phyloP scores from a whole-genome alignment of 92 coral and sea anemone species.

The Bergia puertoricense region DNA sequence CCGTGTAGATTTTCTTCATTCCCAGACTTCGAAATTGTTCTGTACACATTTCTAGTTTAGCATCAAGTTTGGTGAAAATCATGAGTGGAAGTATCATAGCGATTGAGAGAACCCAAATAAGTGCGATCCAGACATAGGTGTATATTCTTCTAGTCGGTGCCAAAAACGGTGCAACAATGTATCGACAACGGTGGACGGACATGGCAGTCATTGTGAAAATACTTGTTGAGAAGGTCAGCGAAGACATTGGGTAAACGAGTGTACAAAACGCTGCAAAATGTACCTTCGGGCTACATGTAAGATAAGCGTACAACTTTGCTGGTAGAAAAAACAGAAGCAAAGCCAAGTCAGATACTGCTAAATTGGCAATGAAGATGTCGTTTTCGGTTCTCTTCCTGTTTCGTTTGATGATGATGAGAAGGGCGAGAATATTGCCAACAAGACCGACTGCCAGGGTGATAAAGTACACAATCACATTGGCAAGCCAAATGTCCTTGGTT shows the following conservation, averaged over 20 bases:
- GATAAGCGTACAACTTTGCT: constrained; percentile 62
- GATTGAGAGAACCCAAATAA: constrained; percentile 69
- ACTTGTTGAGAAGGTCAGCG: constrained; percentile 80
- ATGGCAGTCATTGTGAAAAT: constrained; percentile 81
- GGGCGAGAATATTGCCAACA: constrained; percentile 69
- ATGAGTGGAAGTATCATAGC: constrained; percentile 63
- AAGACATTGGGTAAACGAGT: constrained; percentile 65
- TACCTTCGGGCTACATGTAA: constrained; percentile 52
- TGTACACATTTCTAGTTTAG: constrained; percentile 39
- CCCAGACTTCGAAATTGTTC: constrained; percentile 67
- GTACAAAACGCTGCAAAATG: constrained; percentile 63
- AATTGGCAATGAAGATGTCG: constrained; percentile 81
- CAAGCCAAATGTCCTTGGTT: constrained; percentile 23
- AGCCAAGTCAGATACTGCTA: constrained; percentile 75
- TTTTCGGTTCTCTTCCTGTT: constrained; percentile 75
- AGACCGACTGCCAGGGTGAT: constrained; percentile 70
- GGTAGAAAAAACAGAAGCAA: constrained; percentile 74
- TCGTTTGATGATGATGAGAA: constrained; percentile 58
- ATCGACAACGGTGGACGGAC: constrained; percentile 85
- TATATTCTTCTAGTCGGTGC: constrained; percentile 61
- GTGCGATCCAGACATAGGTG: constrained; percentile 52
- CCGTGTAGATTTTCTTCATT: constrained; percentile 74
- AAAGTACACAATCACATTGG: constrained; percentile 39
- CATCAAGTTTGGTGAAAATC: constrained; percentile 61
- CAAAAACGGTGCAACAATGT: constrained; percentile 70